Base-by-base conservation (phyloP, 1,140 invertebrate genomes). In the Apis dorsata region DNA sequence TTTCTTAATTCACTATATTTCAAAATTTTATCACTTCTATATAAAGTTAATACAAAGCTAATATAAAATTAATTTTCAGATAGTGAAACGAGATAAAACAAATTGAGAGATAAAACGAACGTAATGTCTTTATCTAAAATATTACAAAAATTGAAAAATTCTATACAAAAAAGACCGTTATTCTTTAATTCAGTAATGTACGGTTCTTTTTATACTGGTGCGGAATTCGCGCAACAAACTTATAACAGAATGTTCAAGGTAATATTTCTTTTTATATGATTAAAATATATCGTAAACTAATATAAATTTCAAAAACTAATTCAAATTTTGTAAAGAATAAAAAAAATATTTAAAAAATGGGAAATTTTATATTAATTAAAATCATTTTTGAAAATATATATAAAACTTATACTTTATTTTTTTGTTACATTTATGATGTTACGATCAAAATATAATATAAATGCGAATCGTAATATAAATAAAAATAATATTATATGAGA, bases 191-290 rank as follows among this genome's bases (percentile, higher is more conserved):
- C 96, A n/a, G 89, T 95, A 1, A 95, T 97, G 11, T 98, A 97
- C 91, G 97, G 97, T 17, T 95, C 95, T 1, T 96, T 98, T 88
- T 97, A 97, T 90, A 95, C 96, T 1, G 95, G 96, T 8, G 97
- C 97, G 1, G 97, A 98, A 90, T 95, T 97, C 70, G 95, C 96
- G 0, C 97, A 97, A 89, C 97, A 98, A 92, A 95, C 95, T 51
- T 94, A 97, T 57, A 95, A 95, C 63, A 89, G 79, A 70, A 83
- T 57, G 63, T 88, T 86, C 24, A 86, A 89, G 75, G 91, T 92
- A 78, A 84, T 86, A 49, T n/a, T 51, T 17, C n/a, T 71, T 70
- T 28, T 34, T 3, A 9, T 24, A 60, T 15, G 19, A 80, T 17
- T 8, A n/a, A 73, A 11, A 28, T 51, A 19, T n/a, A n/a, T 13